A percentile compares a stretch with the other conserved stretches of the same genome.
Evolutionary conservation across 2,888 invertebrate species (phyloP).

Genomic region (Meandrusa payeni): DNA sequence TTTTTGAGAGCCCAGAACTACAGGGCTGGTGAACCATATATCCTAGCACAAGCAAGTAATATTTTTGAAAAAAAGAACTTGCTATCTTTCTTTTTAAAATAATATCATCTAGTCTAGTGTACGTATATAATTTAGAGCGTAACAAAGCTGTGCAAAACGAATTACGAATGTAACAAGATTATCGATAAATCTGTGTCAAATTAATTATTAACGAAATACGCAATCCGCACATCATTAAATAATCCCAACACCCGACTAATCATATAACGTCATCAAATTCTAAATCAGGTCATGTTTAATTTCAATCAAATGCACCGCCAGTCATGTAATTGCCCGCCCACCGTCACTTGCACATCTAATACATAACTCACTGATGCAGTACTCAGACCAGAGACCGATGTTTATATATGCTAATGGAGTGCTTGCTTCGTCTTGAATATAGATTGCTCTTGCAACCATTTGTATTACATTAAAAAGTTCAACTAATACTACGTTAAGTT

Average conservation of each 20-base stretch:
- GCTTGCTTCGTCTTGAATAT: constrained; percentile 40
- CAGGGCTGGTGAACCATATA: no score
- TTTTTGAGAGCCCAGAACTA: no score
- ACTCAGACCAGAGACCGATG: constrained; percentile 8
- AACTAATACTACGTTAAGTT: constrained; percentile 1
- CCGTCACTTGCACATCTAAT: constrained; percentile 39
- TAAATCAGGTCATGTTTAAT: constrained; percentile 51
- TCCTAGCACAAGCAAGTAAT: no score
- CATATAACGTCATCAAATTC: constrained; percentile 38
- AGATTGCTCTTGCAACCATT: constrained; percentile 39
- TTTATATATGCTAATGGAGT: constrained; percentile 41
- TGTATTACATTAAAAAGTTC: constrained; percentile 35
- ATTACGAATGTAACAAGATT: no score
- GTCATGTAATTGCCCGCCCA: constrained; percentile 44
- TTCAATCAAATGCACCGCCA: constrained; percentile 53
- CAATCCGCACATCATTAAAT: constrained; percentile 15
- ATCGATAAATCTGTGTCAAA: no score
- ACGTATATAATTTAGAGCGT: no score
- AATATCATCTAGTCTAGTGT: no score
- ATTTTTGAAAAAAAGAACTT: no score
- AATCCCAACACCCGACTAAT: constrained; percentile 2
- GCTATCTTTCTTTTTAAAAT: no score
- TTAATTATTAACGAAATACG: no score
- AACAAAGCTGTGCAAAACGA: no score
- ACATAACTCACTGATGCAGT: constrained; percentile 24